phyloP scores from a whole-genome alignment of 2,797 vertebrate genomes.

The Clarias platycephalus region DNA sequence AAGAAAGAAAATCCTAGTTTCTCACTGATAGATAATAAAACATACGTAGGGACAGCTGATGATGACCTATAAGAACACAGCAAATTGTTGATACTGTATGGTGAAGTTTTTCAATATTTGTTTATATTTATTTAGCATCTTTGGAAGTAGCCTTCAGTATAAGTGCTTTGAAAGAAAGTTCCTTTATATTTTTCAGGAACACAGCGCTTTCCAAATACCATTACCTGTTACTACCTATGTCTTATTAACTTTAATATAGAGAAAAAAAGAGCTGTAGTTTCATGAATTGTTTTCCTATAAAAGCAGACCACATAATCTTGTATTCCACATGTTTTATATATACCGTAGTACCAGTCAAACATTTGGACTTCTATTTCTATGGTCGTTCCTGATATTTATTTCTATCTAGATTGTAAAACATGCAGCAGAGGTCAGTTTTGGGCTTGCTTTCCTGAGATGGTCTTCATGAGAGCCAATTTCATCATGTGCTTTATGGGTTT shows the following conservation, averaged over 20 bases:
- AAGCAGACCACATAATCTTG: background rate
- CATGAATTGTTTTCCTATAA: background rate
- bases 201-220: background rate
- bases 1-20: background rate
- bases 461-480: no score
- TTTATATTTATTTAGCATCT: background rate
- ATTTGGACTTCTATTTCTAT: no score
- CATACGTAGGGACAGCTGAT: no score
- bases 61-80: background rate
- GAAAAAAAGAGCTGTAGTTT: background rate
- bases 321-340: background rate
- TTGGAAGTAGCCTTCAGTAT: background rate
- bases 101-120: no score
- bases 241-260: background rate
- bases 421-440: no score
- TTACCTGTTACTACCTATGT: background rate
- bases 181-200: background rate
- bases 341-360: no score
- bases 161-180: background rate
- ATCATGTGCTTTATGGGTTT: no score
- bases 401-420: no score
- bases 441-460: no score
- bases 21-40: background rate
- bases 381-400: no score
- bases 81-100: background rate